These are phyloP conservation scores for Trididemnum nubilum DNA, from an alignment of 23 tunicate species.

Conservation along the genomic window DNA sequence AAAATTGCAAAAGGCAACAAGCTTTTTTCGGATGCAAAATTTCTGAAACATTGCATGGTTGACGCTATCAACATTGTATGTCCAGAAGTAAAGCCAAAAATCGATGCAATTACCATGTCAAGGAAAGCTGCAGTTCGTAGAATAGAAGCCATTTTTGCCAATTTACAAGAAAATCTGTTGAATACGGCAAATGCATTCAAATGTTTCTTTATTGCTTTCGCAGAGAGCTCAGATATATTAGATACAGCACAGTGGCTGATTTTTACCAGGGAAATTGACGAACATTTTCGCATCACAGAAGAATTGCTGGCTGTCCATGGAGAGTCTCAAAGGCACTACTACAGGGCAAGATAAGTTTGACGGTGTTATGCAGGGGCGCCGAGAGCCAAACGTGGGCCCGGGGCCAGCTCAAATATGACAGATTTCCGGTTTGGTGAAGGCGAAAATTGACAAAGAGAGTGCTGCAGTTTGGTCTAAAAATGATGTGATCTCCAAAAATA, in stretches of 20 bases:
- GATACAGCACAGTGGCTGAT: slow-evolving; percentile 58
- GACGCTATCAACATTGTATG: slow-evolving; percentile 29
- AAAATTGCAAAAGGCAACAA: slow-evolving; percentile 27
- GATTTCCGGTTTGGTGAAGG: too few species aligned
- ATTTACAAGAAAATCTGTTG: slow-evolving; percentile 16
- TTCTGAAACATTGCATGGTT: slow-evolving; percentile 42
- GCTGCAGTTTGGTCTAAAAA: too few species aligned
- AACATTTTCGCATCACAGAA: slow-evolving; percentile 37
- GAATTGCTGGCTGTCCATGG: slow-evolving; percentile 42
- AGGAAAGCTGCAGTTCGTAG: slow-evolving; percentile 45
- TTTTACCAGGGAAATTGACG: slow-evolving; percentile 41
- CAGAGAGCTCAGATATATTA: slow-evolving; percentile 31
- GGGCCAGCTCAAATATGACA: too few species aligned
- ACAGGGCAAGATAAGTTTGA: slow-evolving; percentile 44
- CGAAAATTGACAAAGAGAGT: too few species aligned
- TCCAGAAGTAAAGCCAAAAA: slow-evolving; percentile 34
- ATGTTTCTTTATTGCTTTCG: slow-evolving; percentile 44
- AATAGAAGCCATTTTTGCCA: slow-evolving; percentile 29
- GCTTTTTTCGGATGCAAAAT: slow-evolving; percentile 42
- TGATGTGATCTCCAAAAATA: too few species aligned
- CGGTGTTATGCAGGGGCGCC: too few species aligned
- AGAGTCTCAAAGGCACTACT: slow-evolving; percentile 42
- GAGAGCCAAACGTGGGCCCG: too few species aligned
- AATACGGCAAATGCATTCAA: neutral
- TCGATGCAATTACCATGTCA: slow-evolving; percentile 32